Evolutionary conservation across 2,888 invertebrate genomes (phyloP), one percentile per base, ranked within the genome.

Genomic region (Phyllotreta cruciferae): DNA sequence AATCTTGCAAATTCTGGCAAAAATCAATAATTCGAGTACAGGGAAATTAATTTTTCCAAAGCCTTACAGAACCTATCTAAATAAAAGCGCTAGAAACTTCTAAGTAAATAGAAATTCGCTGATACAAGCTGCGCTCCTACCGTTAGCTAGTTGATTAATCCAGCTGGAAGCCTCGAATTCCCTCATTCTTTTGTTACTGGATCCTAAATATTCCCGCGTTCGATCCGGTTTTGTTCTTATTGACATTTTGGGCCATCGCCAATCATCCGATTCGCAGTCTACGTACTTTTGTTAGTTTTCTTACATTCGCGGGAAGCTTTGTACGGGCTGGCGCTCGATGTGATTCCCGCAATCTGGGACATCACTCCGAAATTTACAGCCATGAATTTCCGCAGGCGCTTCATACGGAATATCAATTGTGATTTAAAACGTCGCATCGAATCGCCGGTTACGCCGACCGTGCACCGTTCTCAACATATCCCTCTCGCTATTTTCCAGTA

Each of bases 321-420:
- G 41, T 54, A 54, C 34, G 47, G 42, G n/a, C 13, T 41, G 41
- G 54, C 41, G 42, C 34, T 41, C 24, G 39, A 54, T 41, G 42
- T 24, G 54, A 54, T 54, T 54, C 41, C 54, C 11, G 54, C 54
- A 54, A 54, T 42, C 54, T 54, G 41, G 36, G 41, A 54, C 41
- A 41, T 41, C 54, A 41, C 42, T 54, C 34, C n/a, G 41, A 41
- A 47, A 54, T 54, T 54, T 39, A 54, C 54, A 42, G 42, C 11
- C 54, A 41, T 34, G 54, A 54, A 54, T 54, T 54, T 41, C 42
- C 54, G 41, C 47, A 41, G 1, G 54, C 54, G 9, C 41, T 41
- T 24, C 41, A n/a, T 42, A 34, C 10, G 10, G 54, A 54, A 54
- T 54, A 41, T 41, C 54, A 54, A 54, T 54, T 54, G 54, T 41